A percentile compares a stretch with the other conserved stretches of the same genome.
phyloP scores from a whole-genome alignment of 2,797 vertebrate species.

The Muraenolepis orangiensis region DNA sequence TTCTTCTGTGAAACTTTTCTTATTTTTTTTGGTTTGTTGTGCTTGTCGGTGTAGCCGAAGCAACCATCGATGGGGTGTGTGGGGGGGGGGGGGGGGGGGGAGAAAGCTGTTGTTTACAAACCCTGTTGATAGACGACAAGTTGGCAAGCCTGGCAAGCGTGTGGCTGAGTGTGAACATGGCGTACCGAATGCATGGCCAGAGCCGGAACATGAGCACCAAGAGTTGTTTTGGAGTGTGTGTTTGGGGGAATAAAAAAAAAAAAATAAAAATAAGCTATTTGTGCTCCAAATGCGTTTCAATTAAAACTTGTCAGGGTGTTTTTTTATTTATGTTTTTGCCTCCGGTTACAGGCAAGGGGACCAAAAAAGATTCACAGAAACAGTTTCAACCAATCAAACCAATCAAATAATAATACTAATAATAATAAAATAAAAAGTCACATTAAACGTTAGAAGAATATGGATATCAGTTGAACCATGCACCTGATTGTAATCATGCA shows the following conservation, averaged over 20 bases:
- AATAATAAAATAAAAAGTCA: neutral
- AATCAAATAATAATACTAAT: neutral
- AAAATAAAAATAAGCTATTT: constrained; percentile 1
- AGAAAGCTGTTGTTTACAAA: neutral
- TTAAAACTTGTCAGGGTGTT: neutral
- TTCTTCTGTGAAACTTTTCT: neutral
- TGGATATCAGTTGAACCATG: neutral
- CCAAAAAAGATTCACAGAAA: neutral
- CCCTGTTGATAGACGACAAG: neutral
- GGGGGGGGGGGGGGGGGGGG: too few relatives aligned
- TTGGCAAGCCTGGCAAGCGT: neutral
- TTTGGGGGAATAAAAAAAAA: too few relatives aligned
- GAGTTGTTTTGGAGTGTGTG: neutral
- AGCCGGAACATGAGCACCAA: neutral
- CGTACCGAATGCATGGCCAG: neutral
- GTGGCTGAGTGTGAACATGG: neutral
- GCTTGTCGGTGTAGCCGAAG: too few relatives aligned
- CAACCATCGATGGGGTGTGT: too few relatives aligned
- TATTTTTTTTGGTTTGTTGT: too few relatives aligned
- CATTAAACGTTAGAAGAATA: neutral
- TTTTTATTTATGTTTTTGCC: neutral
- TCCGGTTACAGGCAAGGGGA: neutral
- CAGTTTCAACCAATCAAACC: neutral
- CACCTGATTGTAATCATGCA: neutral
- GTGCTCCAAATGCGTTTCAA: neutral